Conservation (phyloP, 2,888 invertebrate species). For the Anagyrus pseudococci region DNA sequence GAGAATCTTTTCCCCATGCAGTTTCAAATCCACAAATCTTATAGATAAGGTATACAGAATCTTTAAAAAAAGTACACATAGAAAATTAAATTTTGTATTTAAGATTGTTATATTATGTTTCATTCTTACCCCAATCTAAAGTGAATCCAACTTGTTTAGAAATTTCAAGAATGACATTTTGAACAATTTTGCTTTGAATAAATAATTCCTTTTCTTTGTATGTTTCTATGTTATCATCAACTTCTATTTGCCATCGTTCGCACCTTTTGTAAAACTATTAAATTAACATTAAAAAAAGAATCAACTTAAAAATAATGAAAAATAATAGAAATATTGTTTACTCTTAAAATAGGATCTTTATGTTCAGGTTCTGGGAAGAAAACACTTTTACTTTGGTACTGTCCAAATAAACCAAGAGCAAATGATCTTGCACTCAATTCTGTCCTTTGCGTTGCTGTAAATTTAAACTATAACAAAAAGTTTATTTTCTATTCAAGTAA, state of each 20-base stretch:
- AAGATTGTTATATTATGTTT: background rate
- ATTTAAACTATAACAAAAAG: slow-evolving; percentile 70
- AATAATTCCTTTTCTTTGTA: slow-evolving; percentile 67
- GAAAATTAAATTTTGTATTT: background rate
- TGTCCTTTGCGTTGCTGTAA: slow-evolving; percentile 79
- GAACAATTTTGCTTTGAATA: slow-evolving; percentile 66
- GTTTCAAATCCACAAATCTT: slow-evolving; percentile 82
- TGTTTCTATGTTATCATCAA: slow-evolving; percentile 72
- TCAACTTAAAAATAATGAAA: background rate
- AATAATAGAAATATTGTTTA: slow-evolving; percentile 56
- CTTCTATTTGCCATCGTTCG: slow-evolving; percentile 72
- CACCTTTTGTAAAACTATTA: slow-evolving; percentile 79
- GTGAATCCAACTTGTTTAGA: slow-evolving; percentile 69
- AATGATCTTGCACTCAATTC: slow-evolving; percentile 78
- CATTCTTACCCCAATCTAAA: slow-evolving; percentile 54
- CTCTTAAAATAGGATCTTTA: slow-evolving; percentile 73
- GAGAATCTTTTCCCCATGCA: slow-evolving; percentile 77
- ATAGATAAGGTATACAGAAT: slow-evolving; percentile 71
- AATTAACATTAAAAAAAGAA: slow-evolving; percentile 5
- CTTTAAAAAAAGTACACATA: slow-evolving; percentile 61
- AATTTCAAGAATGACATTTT: slow-evolving; percentile 66
- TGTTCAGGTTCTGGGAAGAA: slow-evolving; percentile 71
- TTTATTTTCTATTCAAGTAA: slow-evolving; percentile 36
- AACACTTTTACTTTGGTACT: slow-evolving; percentile 68
- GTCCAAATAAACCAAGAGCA: slow-evolving; percentile 77